These are phyloP conservation scores for Coreius guichenoti DNA, from an alignment of 2,797 vertebrate genomes.

Conservation along the genomic window DNA sequence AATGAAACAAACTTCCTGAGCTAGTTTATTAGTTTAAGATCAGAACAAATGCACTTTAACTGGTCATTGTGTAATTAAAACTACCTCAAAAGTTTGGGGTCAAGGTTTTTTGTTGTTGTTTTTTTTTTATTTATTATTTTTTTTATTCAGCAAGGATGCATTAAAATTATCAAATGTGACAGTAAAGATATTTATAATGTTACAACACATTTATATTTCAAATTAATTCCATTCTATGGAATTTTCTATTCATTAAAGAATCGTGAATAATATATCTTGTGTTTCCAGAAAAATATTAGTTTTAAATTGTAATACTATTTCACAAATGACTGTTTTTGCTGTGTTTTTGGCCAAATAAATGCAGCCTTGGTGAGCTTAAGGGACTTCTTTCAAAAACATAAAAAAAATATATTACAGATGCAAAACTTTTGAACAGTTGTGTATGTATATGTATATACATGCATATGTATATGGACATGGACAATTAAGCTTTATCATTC, in stretches of 20 bases:
- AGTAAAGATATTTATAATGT: background rate
- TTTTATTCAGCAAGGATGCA: background rate
- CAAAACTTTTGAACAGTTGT: too few relatives aligned
- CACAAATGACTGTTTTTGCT: slow-evolving; percentile 2
- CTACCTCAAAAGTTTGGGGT: background rate
- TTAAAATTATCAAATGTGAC: background rate
- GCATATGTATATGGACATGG: background rate
- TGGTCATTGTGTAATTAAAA: background rate
- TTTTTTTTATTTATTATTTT: too few relatives aligned
- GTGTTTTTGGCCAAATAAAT: too few relatives aligned
- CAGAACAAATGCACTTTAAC: slow-evolving; percentile 41
- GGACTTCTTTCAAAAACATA: too few relatives aligned
- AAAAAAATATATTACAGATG: too few relatives aligned
- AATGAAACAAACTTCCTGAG: slow-evolving; percentile 39
- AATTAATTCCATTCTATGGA: too few relatives aligned
- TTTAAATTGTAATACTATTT: background rate
- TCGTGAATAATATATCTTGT: background rate
- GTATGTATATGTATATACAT: too few relatives aligned
- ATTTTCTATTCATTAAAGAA: background rate
- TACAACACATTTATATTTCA: background rate
- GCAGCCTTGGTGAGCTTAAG: too few relatives aligned
- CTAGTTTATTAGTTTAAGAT: slow-evolving; percentile 59
- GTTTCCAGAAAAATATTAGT: background rate
- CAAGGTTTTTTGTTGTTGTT: background rate
- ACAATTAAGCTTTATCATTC: background rate